These are phyloP conservation scores for Anguilla megastoma DNA, from an alignment of 2,797 vertebrate genomes.

Conservation along the genomic window DNA sequence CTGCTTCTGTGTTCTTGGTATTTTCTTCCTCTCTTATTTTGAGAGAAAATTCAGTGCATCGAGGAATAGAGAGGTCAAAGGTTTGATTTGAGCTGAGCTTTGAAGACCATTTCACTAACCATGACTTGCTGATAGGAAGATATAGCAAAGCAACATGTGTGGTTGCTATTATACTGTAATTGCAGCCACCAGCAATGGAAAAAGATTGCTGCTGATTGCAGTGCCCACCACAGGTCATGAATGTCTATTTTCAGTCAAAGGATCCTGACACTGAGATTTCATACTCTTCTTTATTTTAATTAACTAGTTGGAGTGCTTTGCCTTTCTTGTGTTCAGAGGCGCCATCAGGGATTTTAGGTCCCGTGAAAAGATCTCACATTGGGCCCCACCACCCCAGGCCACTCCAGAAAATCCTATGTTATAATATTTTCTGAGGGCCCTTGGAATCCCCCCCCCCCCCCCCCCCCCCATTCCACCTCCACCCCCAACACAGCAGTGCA, in stretches of 20 bases:
- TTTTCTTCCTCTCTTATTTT: conserved; percentile 43
- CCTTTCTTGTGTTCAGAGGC: conserved; percentile 10
- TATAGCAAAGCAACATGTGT: conserved; percentile 1
- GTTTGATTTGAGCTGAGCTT: conserved; percentile 55
- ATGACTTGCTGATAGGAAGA: conserved; percentile 12
- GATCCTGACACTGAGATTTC: neutral
- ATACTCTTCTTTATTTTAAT: conserved; percentile 34
- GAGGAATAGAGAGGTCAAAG: conserved; percentile 56
- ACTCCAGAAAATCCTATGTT: too few relatives aligned
- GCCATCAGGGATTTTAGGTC: too few relatives aligned
- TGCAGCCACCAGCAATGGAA: conserved; percentile 13
- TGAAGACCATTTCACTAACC: conserved; percentile 24
- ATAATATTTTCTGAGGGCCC: too few relatives aligned
- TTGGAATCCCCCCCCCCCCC: too few relatives aligned
- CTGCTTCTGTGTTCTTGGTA: conserved; percentile 47
- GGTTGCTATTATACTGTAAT: conserved; percentile 35
- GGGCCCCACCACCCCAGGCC: too few relatives aligned
- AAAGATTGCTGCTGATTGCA: neutral
- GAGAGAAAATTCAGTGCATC: conserved; percentile 44
- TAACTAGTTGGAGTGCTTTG: conserved; percentile 26
- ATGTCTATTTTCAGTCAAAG: neutral
- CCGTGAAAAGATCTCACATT: too few relatives aligned
- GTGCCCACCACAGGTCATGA: neutral
- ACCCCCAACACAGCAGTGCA: neutral
- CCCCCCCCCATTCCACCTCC: too few relatives aligned